A percentile compares a stretch with the other conserved stretches of the same genome.
These are phyloP conservation scores for Lacanobia wlatinum DNA, from an alignment of 2,888 invertebrate species.

Conservation along the genomic window DNA sequence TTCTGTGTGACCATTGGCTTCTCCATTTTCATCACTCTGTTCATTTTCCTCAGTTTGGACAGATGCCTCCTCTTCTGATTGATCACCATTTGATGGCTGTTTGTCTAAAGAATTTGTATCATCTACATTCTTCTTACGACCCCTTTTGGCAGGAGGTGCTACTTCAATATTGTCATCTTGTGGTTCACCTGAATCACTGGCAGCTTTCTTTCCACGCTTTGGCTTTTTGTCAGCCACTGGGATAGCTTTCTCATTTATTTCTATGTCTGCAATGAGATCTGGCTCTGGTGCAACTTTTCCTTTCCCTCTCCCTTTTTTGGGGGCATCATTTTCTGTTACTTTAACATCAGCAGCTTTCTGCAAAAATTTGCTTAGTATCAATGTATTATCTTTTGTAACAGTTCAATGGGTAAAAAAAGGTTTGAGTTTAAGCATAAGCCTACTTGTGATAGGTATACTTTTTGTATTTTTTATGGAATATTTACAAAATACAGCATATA, in stretches of 20 bases:
- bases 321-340: slow-evolving; percentile 78
- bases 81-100: slow-evolving; percentile 73
- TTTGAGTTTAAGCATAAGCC: slow-evolving; percentile 10
- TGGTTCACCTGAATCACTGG: slow-evolving; percentile 69
- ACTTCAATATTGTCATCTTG: slow-evolving; percentile 75
- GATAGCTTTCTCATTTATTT: slow-evolving; percentile 62
- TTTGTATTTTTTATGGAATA: neutral
- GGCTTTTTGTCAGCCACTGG: slow-evolving; percentile 72
- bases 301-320: slow-evolving; percentile 84
- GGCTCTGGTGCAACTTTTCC: slow-evolving; percentile 74
- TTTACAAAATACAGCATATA: neutral
- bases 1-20: slow-evolving; percentile 78
- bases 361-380: slow-evolving; percentile 60
- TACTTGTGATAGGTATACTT: neutral
- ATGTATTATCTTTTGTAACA: slow-evolving; percentile 20
- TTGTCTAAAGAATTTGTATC: slow-evolving; percentile 73
- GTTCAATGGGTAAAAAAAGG: neutral
- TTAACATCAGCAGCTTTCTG: slow-evolving; percentile 85
- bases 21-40: slow-evolving; percentile 72
- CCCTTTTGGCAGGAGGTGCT: slow-evolving; percentile 78
- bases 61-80: slow-evolving; percentile 76
- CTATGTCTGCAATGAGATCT: slow-evolving; percentile 64
- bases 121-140: slow-evolving; percentile 80
- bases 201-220: slow-evolving; percentile 81
- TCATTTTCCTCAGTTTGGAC: slow-evolving; percentile 72